Evolutionary conservation across 2,797 vertebrate genomes (phyloP).

Genomic region (Chelon labrosus): DNA sequence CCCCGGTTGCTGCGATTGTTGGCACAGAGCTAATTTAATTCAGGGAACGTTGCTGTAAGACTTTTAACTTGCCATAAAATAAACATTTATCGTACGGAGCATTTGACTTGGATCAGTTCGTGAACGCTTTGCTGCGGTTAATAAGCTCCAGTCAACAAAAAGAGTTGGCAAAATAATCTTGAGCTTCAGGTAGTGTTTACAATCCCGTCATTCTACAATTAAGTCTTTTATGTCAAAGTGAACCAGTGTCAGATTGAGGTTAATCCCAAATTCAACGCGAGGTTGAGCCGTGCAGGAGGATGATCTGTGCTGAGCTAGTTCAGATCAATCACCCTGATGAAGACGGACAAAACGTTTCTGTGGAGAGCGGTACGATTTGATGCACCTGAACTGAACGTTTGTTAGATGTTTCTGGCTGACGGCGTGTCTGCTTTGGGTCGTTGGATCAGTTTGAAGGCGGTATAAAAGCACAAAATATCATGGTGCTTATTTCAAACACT

Average conservation of each 20-base stretch:
- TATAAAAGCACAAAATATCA: background rate
- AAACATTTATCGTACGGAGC: background rate
- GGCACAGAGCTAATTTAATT: background rate
- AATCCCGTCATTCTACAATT: background rate
- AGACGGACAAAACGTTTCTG: background rate
- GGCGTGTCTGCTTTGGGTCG: background rate
- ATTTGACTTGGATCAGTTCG: background rate
- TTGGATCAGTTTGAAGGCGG: background rate
- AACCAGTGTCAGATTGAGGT: background rate
- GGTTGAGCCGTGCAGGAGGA: background rate
- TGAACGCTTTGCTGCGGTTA: background rate
- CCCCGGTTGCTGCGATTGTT: conserved; percentile 1
- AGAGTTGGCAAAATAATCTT: background rate
- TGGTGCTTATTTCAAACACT: background rate
- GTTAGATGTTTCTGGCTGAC: background rate
- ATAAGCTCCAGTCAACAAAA: no score
- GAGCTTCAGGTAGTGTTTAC: background rate
- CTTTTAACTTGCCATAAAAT: background rate
- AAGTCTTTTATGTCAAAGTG: background rate
- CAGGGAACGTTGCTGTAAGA: background rate
- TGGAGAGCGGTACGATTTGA: background rate
- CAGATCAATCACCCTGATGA: background rate
- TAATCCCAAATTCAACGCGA: background rate
- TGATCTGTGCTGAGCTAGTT: background rate
- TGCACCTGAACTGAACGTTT: background rate